A percentile compares a stretch with the other conserved stretches of the same genome.
Evolutionary conservation across 2,888 invertebrate genomes (phyloP).

Genomic region (Ectobius pallidus): DNA sequence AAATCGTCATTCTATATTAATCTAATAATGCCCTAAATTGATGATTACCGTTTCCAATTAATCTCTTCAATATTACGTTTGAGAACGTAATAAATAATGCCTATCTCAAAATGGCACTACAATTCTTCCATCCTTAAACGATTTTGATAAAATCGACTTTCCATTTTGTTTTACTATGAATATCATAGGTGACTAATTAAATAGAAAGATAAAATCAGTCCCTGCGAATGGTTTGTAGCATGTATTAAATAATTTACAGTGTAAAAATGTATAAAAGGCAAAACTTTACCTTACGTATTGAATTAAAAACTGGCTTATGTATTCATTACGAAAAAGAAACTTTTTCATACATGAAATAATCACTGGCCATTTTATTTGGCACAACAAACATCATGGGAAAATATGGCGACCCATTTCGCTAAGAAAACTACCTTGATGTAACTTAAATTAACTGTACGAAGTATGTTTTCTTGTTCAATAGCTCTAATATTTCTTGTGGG

Average conservation of each 20-base stretch:
- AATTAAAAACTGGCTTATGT: conserved; percentile 12
- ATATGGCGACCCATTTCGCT: not conserved
- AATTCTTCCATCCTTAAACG: too few relatives aligned
- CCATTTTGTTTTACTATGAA: too few relatives aligned
- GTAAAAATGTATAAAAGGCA: not conserved
- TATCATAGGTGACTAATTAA: not conserved
- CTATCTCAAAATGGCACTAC: not conserved
- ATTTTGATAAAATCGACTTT: too few relatives aligned
- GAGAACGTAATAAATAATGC: not conserved
- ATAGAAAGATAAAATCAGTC: not conserved
- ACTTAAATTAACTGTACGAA: not conserved
- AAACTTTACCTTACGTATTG: not conserved
- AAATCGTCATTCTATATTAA: not conserved
- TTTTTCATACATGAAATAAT: not conserved
- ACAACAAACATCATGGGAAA: not conserved
- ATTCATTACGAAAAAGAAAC: not conserved
- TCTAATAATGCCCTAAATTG: conserved; percentile 16
- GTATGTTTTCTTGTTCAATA: too few relatives aligned
- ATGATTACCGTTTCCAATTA: not conserved
- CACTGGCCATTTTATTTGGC: conserved; percentile 32
- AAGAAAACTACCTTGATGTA: not conserved
- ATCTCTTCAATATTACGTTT: not conserved
- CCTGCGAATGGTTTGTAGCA: not conserved
- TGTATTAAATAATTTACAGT: not conserved
- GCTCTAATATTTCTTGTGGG: too few relatives aligned